Evolutionary conservation across 1,140 invertebrate species (phyloP).

Genomic region (Charaxes varanes): DNA sequence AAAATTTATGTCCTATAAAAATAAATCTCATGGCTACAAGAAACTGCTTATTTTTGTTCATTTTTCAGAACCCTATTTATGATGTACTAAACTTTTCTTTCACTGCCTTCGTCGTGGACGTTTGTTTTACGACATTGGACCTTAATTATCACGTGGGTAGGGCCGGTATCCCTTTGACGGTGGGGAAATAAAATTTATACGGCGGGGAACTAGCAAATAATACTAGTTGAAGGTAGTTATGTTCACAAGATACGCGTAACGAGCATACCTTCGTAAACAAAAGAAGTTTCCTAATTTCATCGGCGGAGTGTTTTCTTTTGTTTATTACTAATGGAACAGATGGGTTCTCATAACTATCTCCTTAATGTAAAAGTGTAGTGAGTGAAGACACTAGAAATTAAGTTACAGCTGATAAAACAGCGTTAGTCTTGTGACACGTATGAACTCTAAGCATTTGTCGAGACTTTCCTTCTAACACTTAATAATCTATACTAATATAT

Average conservation of each 20-base stretch:
- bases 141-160: conserved; percentile 18
- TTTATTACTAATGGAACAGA: background rate
- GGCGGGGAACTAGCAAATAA: conserved; percentile 10
- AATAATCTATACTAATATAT: too few species aligned
- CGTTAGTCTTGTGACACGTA: too few species aligned
- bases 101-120: conserved; percentile 5
- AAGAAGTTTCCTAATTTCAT: conserved; percentile 12
- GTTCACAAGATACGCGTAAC: background rate
- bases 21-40: conserved; percentile 7
- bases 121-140: conserved; percentile 16
- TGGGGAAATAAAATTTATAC: conserved; percentile 11
- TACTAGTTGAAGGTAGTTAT: conserved; percentile 6
- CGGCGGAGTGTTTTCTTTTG: background rate
- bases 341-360: background rate
- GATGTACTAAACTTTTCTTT: conserved; percentile 25
- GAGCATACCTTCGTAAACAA: conserved; percentile 6
- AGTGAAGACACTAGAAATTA: too few species aligned
- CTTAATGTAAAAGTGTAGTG: too few species aligned
- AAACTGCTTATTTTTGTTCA: conserved; percentile 14
- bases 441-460: too few species aligned
- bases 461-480: too few species aligned
- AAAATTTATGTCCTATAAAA: background rate
- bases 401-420: too few species aligned
- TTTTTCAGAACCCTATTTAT: conserved; percentile 26
- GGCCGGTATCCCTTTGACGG: conserved; percentile 12